phyloP scores from a whole-genome alignment of 2,888 invertebrate species.

The Caenorhabditis sp. region DNA sequence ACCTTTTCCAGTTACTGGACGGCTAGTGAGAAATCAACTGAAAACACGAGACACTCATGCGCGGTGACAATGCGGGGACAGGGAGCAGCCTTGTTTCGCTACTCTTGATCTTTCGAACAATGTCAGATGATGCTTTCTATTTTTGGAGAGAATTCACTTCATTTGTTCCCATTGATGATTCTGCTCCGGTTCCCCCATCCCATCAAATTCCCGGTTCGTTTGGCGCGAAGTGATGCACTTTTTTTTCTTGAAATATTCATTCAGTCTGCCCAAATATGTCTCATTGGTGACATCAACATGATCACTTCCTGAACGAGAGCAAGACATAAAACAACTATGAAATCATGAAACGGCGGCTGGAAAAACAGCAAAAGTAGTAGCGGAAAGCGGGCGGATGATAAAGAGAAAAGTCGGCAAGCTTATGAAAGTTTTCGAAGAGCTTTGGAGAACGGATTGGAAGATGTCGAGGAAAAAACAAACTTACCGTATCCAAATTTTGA shows the following conservation, averaged over 20 bases:
- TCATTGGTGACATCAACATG: conserved; percentile 26
- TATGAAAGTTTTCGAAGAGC: too few species aligned
- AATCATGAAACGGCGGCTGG: not conserved
- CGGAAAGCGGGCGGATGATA: not conserved
- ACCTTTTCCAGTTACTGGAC: too few species aligned
- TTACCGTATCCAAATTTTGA: too few species aligned
- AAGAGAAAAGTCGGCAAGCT: too few species aligned
- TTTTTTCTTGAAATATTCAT: conserved; percentile 31
- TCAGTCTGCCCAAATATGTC: conserved; percentile 17
- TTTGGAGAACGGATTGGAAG: too few species aligned
- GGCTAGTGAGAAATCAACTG: too few species aligned
- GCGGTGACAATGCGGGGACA: too few species aligned
- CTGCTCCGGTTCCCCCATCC: conserved; percentile 1
- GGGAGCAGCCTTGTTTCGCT: too few species aligned
- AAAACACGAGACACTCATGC: too few species aligned
- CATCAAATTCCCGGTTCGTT: conserved; percentile 29
- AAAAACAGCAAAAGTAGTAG: not conserved
- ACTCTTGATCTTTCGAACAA: too few species aligned
- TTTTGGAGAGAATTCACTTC: not conserved
- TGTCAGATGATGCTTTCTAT: not conserved
- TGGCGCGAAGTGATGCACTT: conserved; percentile 30
- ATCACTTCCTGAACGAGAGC: not conserved
- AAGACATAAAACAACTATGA: not conserved
- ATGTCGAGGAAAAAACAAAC: conserved; percentile 1
- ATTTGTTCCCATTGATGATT: conserved; percentile 40